phyloP scores from a whole-genome alignment of 2,888 invertebrate genomes.

The Synergus japonicus region DNA sequence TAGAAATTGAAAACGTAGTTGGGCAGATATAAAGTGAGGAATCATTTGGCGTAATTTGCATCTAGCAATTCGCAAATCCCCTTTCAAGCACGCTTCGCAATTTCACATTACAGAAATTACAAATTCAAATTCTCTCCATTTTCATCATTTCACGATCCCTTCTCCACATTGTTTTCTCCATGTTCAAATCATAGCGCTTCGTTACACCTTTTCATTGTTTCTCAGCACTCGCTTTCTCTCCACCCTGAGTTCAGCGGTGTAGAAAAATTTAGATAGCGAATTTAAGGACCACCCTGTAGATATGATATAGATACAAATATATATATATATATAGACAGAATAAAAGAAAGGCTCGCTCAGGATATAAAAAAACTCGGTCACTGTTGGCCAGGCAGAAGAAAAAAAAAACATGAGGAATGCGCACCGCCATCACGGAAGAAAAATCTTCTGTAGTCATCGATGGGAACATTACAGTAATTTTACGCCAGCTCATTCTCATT shows the following conservation, averaged over 20 bases:
- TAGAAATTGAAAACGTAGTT: conserved; percentile 17
- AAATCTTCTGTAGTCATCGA: conserved; percentile 15
- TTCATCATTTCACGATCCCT: conserved; percentile 35
- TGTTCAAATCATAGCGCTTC: conserved; percentile 36
- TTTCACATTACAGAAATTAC: conserved; percentile 36
- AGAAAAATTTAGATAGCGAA: conserved; percentile 39
- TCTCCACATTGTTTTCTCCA: conserved; percentile 37
- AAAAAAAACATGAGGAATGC: neutral
- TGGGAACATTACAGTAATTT: conserved; percentile 9
- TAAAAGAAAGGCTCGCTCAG: neutral
- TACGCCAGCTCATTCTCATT: neutral
- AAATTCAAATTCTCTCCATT: conserved; percentile 33
- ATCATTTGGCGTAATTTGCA: conserved; percentile 25
- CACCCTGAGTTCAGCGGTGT: conserved; percentile 19
- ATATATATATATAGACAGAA: neutral
- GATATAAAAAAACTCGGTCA: conserved; percentile 28
- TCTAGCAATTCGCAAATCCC: conserved; percentile 11
- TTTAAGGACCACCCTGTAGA: conserved; percentile 10
- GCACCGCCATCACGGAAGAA: neutral
- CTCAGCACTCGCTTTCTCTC: conserved; percentile 32
- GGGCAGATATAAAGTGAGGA: conserved; percentile 1
- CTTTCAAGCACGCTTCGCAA: conserved; percentile 24
- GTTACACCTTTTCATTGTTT: conserved; percentile 39
- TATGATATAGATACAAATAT: neutral
- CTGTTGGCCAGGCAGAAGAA: neutral